A percentile compares a stretch with the other conserved stretches of the same genome.
These are phyloP conservation scores for Limnothrissa miodon DNA, from an alignment of 2,113 vertebrate species.

Conservation along the genomic window DNA sequence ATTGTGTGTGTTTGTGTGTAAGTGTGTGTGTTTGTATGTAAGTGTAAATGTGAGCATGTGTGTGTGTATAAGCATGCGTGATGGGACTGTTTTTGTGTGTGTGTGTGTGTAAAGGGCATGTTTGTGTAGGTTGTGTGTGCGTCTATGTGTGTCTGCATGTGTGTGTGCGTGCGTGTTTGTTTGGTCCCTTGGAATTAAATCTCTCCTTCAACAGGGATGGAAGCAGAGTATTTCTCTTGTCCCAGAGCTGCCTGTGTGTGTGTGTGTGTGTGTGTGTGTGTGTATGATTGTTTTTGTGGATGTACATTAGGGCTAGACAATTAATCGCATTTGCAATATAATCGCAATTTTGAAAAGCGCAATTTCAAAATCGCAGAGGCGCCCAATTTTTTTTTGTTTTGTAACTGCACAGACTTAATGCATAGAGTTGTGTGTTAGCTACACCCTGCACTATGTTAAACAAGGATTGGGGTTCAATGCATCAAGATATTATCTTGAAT, in stretches of 20 bases:
- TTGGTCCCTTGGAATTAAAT: background rate
- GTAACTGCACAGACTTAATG: too few species aligned
- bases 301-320: too few species aligned
- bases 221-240: background rate
- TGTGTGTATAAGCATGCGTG: background rate
- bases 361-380: too few species aligned
- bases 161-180: conserved; percentile 18
- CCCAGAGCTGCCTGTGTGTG: conserved; percentile 54
- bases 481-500: too few species aligned
- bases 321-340: too few species aligned
- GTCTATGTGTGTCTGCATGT: background rate
- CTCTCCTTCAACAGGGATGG: background rate
- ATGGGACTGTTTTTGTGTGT: too few species aligned
- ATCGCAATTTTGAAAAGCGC: too few species aligned
- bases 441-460: too few species aligned
- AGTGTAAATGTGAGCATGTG: background rate
- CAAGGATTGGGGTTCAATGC: too few species aligned
- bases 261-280: background rate
- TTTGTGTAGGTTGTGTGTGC: background rate
- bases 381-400: too few species aligned
- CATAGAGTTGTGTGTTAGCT: too few species aligned
- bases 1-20: background rate
- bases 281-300: background rate
- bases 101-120: background rate
- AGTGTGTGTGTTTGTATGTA: background rate